A percentile compares a stretch with the other conserved stretches of the same genome.
These are phyloP conservation scores for Muricea muricata DNA, from an alignment of 92 coral and sea anemone species.

Conservation along the genomic window DNA sequence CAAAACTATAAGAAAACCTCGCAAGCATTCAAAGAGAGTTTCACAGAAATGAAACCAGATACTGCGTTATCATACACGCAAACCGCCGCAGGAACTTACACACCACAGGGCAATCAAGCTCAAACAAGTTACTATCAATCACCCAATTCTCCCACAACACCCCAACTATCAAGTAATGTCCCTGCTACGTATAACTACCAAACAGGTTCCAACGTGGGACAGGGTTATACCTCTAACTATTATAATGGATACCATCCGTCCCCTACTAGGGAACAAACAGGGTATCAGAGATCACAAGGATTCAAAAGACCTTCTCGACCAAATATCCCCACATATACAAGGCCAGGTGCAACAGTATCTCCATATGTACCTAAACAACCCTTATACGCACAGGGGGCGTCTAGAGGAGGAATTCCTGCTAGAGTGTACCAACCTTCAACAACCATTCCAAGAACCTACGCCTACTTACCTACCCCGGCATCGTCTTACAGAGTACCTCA, in stretches of 20 bases:
- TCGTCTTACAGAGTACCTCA: not conserved
- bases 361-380: not conserved
- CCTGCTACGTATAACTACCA: conserved; percentile 5
- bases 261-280: not conserved
- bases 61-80: not conserved
- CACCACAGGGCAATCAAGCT: not conserved
- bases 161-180: not conserved
- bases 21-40: not conserved
- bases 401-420: not conserved
- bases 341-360: not conserved
- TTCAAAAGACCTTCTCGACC: not conserved
- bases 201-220: not conserved
- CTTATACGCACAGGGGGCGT: not conserved
- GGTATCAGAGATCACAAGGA: conserved; percentile 26
- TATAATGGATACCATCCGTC: conserved; percentile 15
- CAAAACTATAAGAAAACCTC: not conserved
- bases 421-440: not conserved
- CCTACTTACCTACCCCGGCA: not conserved
- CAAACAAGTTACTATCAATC: not conserved
- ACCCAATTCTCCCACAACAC: not conserved
- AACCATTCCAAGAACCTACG: not conserved
- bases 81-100: not conserved
- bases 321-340: not conserved
- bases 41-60: conserved; percentile 3
- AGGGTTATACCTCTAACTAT: not conserved